These are phyloP conservation scores for Cephus runcator DNA, from an alignment of 2,888 invertebrate species.

Conservation along the genomic window DNA sequence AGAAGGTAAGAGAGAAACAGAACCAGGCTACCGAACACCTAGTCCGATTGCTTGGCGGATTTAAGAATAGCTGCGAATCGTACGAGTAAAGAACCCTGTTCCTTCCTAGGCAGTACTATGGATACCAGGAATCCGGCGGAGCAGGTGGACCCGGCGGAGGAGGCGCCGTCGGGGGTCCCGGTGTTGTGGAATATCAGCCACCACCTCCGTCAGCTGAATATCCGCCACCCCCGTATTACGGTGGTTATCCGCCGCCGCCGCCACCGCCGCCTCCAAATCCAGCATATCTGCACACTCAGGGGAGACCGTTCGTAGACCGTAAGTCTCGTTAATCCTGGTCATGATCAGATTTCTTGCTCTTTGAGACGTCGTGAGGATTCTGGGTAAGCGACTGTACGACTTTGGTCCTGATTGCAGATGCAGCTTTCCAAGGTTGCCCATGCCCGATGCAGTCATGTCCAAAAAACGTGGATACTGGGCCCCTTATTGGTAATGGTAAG, in stretches of 20 bases:
- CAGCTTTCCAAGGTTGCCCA: constrained; percentile 79
- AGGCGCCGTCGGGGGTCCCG: constrained; percentile 64
- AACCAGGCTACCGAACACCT: not conserved
- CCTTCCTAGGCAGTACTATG: constrained; percentile 57
- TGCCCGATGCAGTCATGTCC: constrained; percentile 95
- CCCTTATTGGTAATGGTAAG: constrained; percentile 97
- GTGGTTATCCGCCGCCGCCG: constrained; percentile 64
- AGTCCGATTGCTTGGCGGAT: not conserved
- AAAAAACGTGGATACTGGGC: constrained; percentile 98
- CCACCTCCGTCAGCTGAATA: constrained; percentile 66
- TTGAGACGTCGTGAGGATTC: not conserved
- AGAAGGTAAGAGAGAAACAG: constrained; percentile 51
- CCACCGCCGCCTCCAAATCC: constrained; percentile 69
- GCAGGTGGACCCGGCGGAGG: constrained; percentile 62
- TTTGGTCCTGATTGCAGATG: constrained; percentile 56
- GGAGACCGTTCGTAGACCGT: constrained; percentile 63
- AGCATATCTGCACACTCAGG: constrained; percentile 62
- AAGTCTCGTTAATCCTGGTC: constrained; percentile 32
- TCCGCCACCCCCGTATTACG: constrained; percentile 71
- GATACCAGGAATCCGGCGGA: constrained; percentile 60
- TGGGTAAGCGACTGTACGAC: not conserved
- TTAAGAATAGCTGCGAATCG: not conserved
- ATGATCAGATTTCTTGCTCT: not conserved
- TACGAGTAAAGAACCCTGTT: not conserved
- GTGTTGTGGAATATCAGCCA: constrained; percentile 65